Conservation (phyloP, 2,888 invertebrate genomes). For the Dolichopus griseipennis region DNA sequence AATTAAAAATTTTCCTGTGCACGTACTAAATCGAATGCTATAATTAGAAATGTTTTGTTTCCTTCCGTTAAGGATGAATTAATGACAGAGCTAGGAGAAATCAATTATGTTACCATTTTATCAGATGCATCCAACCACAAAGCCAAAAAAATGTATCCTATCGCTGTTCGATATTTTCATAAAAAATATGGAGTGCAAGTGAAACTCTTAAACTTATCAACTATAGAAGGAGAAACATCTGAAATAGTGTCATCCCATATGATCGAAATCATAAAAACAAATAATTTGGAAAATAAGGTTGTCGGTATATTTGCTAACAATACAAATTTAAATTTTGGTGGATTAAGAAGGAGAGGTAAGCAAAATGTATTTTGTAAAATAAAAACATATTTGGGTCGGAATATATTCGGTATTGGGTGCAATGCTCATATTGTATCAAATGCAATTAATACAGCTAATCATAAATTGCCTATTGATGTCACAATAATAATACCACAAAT, state of each 20-base stretch:
- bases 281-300: too few species aligned
- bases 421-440: conserved; percentile 17
- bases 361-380: too few species aligned
- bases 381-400: background rate
- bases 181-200: too few species aligned
- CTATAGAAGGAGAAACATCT: conserved; percentile 16
- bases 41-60: too few species aligned
- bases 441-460: too few species aligned
- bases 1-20: conserved; percentile 17
- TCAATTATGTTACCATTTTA: background rate
- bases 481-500: conserved; percentile 15
- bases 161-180: conserved; percentile 15
- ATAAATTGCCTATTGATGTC: conserved; percentile 15
- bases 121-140: too few species aligned
- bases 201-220: too few species aligned
- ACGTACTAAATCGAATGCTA: conserved; percentile 14
- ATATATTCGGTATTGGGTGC: conserved; percentile 16
- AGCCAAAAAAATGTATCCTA: background rate
- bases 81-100: too few species aligned
- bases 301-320: conserved; percentile 16
- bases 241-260: conserved; percentile 17
- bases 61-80: too few species aligned
- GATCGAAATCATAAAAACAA: conserved; percentile 14
- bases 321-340: conserved; percentile 17
- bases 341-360: conserved; percentile 14